phyloP scores from a whole-genome alignment of 2,113 vertebrate genomes.

The Peromyscus californicus region DNA sequence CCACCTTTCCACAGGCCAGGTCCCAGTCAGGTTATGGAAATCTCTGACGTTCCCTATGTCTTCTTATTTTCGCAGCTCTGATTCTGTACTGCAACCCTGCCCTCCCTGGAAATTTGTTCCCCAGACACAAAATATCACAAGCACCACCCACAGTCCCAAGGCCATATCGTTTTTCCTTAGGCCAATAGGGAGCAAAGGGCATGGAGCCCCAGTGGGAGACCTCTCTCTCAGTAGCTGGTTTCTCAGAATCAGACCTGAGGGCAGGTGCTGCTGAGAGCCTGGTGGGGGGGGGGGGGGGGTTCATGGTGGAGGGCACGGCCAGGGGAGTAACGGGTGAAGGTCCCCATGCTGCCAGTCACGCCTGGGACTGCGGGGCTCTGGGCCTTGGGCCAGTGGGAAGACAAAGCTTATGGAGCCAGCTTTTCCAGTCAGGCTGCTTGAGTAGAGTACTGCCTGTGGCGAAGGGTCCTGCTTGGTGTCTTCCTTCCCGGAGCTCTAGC shows the following conservation, averaged over 20 bases:
- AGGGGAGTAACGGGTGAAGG: background rate
- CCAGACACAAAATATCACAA: constrained; percentile 26
- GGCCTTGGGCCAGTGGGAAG: background rate
- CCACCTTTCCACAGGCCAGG: background rate
- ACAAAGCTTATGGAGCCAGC: background rate
- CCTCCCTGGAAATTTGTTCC: constrained; percentile 63
- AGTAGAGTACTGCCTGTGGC: background rate
- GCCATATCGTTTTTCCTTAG: background rate
- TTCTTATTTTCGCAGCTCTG: constrained; percentile 6
- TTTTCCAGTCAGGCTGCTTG: background rate
- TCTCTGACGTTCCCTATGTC: constrained; percentile 68
- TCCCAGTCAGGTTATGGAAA: background rate
- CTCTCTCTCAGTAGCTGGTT: background rate
- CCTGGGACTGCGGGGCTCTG: background rate
- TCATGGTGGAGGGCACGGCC: fast-evolving
- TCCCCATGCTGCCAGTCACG: background rate
- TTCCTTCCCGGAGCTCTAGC: background rate
- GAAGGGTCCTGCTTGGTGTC: background rate
- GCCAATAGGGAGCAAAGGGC: background rate
- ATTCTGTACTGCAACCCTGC: constrained; percentile 25
- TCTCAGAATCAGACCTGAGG: background rate
- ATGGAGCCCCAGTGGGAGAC: constrained; percentile 22
- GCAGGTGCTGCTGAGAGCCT: background rate
- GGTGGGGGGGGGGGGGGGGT: no score
- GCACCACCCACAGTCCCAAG: background rate